Conservation (phyloP, 2,113 vertebrate genomes). For the Castor canadensis region DNA sequence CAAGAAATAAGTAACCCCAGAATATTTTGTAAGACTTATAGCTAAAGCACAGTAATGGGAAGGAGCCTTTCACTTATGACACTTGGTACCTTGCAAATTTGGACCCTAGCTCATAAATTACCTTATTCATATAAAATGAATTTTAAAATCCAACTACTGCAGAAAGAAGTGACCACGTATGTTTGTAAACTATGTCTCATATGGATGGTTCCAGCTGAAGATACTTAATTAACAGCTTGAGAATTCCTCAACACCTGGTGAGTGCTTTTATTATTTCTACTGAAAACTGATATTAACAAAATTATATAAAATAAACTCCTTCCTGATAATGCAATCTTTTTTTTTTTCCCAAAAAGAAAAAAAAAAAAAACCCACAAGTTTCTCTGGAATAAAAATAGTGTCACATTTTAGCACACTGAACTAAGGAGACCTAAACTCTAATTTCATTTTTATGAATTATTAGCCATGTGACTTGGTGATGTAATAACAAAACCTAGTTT, state of each 20-base stretch:
- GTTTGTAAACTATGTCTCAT: not conserved
- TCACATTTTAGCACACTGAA: not conserved
- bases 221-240: slow-evolving; percentile 1
- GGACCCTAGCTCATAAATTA: not conserved
- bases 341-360: not conserved
- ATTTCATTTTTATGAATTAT: not conserved
- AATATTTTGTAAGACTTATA: slow-evolving; percentile 16
- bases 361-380: not conserved
- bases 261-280: not conserved
- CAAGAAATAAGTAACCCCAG: not conserved
- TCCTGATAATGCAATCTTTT: not conserved
- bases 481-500: not conserved
- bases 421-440: slow-evolving; percentile 13
- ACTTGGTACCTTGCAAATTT: not conserved
- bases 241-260: slow-evolving; percentile 1
- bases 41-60: not conserved
- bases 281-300: slow-evolving; percentile 1
- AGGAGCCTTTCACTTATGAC: not conserved
- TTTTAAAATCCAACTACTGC: not conserved
- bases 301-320: not conserved
- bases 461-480: not conserved
- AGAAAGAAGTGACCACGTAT: not conserved
- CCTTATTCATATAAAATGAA: slow-evolving; percentile 24
- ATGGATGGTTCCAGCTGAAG: not conserved
- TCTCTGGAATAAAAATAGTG: not conserved